Percentiles rank a stretch among this genome's conserved stretches.
These are phyloP conservation scores for Hemitrygon akajei DNA, from an alignment of 2,797 vertebrate genomes.

Conservation along the genomic window DNA sequence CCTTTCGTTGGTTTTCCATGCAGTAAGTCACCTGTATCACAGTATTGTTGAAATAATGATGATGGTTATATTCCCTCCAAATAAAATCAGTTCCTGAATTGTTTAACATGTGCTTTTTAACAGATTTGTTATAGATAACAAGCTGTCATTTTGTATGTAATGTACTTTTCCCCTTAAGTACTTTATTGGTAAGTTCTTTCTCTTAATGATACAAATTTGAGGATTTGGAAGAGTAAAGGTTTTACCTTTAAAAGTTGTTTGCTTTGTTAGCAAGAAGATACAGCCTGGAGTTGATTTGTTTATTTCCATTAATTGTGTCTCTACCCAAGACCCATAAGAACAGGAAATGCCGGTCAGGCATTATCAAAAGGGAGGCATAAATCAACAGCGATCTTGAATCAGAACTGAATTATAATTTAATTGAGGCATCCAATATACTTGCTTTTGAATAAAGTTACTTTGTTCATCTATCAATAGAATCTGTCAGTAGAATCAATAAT, in stretches of 20 bases:
- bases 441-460: not conserved
- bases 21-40: constrained; percentile 54
- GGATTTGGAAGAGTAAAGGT: not conserved
- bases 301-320: not conserved
- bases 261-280: not conserved
- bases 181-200: not conserved
- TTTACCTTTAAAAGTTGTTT: not conserved
- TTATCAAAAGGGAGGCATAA: too few species aligned
- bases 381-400: too few species aligned
- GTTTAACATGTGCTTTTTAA: not conserved
- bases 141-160: not conserved
- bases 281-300: not conserved
- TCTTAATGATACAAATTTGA: not conserved
- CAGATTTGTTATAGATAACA: not conserved
- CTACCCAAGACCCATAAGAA: not conserved
- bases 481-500: too few species aligned
- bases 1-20: constrained; percentile 72
- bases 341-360: too few species aligned
- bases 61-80: not conserved
- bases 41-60: not conserved
- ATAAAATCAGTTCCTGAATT: constrained; percentile 6
- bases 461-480: not conserved
- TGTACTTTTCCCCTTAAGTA: not conserved
- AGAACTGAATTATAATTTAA: too few species aligned
- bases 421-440: too few species aligned